Evolutionary conservation across 2,113 vertebrate species (phyloP).

Genomic region (Dasyornis broadbenti): DNA sequence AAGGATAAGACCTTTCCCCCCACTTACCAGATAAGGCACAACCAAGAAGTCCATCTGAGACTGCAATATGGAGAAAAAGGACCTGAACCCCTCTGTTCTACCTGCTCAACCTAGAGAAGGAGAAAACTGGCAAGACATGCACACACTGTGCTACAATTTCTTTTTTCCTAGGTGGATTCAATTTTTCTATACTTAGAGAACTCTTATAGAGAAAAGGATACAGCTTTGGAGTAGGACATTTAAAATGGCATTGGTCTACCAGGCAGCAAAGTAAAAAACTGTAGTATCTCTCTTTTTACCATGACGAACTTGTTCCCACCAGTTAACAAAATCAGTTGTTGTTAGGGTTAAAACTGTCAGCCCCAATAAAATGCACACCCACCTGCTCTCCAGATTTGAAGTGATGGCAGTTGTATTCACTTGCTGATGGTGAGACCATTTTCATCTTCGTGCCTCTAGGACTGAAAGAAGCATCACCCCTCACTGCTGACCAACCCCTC

Average conservation of each 20-base stretch:
- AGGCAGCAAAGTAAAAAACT: background rate
- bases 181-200: background rate
- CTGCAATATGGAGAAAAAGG: background rate
- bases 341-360: background rate
- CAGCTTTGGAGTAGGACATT: background rate
- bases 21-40: background rate
- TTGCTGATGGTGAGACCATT: background rate
- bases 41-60: background rate
- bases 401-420: background rate
- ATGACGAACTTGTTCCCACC: background rate
- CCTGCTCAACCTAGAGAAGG: background rate
- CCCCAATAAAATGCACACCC: background rate
- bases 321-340: background rate
- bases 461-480: background rate
- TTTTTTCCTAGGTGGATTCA: background rate
- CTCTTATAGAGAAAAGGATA: background rate
- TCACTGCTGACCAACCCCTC: background rate
- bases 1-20: background rate
- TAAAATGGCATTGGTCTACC: background rate
- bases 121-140: background rate
- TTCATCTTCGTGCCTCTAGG: background rate
- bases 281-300: background rate
- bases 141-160: accelerated
- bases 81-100: background rate
- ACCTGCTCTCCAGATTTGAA: background rate